Evolutionary conservation across 2,888 invertebrate species (phyloP).

Genomic region (Timema cristinae): DNA sequence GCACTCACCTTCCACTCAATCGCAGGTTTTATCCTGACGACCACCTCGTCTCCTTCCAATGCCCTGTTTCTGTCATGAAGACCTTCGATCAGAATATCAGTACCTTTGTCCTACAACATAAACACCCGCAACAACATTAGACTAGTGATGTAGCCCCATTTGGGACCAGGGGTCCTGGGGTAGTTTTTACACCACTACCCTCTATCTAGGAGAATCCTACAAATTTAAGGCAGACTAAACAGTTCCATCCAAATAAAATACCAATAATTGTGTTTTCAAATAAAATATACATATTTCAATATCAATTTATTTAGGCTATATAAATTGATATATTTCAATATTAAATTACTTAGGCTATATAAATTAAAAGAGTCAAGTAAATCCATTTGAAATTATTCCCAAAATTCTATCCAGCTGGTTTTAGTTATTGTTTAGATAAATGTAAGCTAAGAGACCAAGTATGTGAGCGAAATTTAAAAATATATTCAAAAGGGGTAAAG

Average conservation of each 20-base stretch:
- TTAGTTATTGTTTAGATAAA: too few species aligned
- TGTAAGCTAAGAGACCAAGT: too few species aligned
- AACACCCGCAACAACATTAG: conserved; percentile 6
- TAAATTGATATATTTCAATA: too few species aligned
- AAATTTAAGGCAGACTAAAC: not conserved
- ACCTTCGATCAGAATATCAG: conserved; percentile 70
- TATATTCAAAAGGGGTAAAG: too few species aligned
- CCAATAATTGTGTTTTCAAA: conserved; percentile 13
- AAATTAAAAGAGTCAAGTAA: too few species aligned
- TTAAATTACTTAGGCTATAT: too few species aligned
- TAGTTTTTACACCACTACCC: not conserved
- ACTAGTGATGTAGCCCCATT: not conserved
- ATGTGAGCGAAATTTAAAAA: too few species aligned
- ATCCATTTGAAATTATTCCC: too few species aligned
- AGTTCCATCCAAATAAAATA: conserved; percentile 1
- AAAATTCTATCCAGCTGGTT: too few species aligned
- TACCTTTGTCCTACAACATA: conserved; percentile 47
- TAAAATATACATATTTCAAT: too few species aligned
- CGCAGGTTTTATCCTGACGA: conserved; percentile 50
- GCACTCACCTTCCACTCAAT: conserved; percentile 32
- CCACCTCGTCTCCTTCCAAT: conserved; percentile 79
- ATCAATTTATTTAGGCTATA: too few species aligned
- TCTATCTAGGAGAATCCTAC: not conserved
- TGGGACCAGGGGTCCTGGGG: not conserved
- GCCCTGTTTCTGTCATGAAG: conserved; percentile 72